Evolutionary conservation across 2,888 invertebrate species (phyloP), one percentile per base, ranked within the genome.

Genomic region (Maniola hyperantus): DNA sequence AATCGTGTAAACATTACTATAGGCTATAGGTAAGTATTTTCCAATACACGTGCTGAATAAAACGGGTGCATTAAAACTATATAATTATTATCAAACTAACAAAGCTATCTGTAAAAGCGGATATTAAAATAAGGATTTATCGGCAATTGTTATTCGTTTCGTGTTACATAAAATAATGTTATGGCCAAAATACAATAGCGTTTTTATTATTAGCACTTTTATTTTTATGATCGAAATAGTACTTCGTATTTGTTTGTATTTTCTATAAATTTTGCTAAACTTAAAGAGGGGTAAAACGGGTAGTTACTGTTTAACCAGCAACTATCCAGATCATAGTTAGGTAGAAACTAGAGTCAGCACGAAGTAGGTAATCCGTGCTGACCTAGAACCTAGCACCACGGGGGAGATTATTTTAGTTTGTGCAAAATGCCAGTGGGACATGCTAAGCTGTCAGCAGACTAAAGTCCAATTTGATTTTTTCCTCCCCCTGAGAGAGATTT

Each of bases 61-160:
- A 53, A 66, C 51, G 65, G 20, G 51, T 54, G 44, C 44, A 44
- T 62, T 59, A 48, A 15, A 58, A 55, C 33, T 57, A 57, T 36
- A 8, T 8, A 15, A 15, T n/a, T 15, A 57, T 39, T 51, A 66
- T 65, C 50, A 62, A 61, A 36, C 59, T 18, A 60, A 66, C 65
- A 60, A 66, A 64, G 65, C 46, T 70, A 72, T 71, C 71, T 65
- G 39, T 63, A 54, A 66, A 64, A 71, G 67, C 68, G 72, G 69
- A 74, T 70, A 71, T 73, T 71, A 73, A 72, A 68, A 69, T 66
- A 57, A 65, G 58, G 64, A 58, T 71, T 72, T 74, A 72, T 74
- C 66, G 66, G 34, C 73, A 68, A 71, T 75, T 72, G 72, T 71
- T 68, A 68, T 48, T 65, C 64, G 59, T 53, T 53, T 65, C 67